Evolutionary conservation across 2,113 vertebrate genomes (phyloP).

Genomic region (human): DNA sequence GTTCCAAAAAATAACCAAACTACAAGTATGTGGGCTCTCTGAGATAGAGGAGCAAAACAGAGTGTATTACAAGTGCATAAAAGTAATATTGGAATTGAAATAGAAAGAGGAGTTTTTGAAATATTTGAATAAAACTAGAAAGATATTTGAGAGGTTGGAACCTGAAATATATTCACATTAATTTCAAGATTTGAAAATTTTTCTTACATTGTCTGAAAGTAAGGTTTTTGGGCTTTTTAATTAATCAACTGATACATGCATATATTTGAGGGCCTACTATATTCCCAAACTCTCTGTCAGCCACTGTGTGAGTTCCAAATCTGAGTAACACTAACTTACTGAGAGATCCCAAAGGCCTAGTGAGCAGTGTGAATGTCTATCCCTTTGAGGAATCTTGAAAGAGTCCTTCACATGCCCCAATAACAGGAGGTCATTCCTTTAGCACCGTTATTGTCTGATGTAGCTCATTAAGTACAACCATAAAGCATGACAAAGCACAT

Average conservation of each 20-base stretch:
- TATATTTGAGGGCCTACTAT: not conserved
- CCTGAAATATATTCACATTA: not conserved
- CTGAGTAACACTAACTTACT: not conserved
- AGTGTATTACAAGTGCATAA: not conserved
- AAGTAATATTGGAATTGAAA: not conserved
- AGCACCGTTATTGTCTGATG: not conserved
- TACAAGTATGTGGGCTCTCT: not conserved
- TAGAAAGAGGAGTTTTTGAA: not conserved
- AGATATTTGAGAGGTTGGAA: not conserved
- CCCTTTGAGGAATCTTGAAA: not conserved
- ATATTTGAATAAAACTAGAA: not conserved
- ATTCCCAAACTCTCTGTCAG: too few relatives aligned
- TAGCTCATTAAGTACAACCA: not conserved
- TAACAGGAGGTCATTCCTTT: not conserved
- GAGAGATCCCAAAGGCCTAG: accelerated
- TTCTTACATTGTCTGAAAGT: not conserved
- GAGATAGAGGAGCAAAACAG: not conserved
- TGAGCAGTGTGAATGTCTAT: not conserved
- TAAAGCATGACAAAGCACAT: constrained; percentile 13
- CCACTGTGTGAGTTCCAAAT: not conserved
- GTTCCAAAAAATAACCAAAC: not conserved
- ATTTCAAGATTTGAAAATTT: not conserved
- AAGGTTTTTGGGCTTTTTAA: not conserved
- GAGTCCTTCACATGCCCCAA: not conserved
- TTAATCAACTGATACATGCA: not conserved